Evolutionary conservation across 2,888 invertebrate species (phyloP).

Genomic region (Callimorpha dominula): DNA sequence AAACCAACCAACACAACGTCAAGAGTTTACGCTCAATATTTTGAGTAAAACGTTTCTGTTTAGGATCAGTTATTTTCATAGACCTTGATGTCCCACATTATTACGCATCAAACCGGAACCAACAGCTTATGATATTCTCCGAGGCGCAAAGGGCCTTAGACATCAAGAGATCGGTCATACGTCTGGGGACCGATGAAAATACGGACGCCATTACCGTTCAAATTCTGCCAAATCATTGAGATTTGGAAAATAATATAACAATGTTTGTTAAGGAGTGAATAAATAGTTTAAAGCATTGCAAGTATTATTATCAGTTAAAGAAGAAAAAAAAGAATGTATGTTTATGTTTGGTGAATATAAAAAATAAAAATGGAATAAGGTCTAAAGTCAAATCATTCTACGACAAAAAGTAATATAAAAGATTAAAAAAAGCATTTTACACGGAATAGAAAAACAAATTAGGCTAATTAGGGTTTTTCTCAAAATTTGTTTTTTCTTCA

Average conservation of each 20-base stretch:
- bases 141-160: conserved; percentile 12
- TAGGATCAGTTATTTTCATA: background rate
- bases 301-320: background rate
- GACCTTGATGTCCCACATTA: conserved; percentile 9
- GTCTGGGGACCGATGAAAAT: conserved; percentile 16
- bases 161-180: conserved; percentile 14
- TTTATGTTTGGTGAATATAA: background rate
- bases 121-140: conserved; percentile 11
- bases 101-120: conserved; percentile 8
- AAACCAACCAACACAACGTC: background rate
- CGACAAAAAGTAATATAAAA: too few species aligned
- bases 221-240: conserved; percentile 10
- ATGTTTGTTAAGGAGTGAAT: background rate
- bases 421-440: too few species aligned
- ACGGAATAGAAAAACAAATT: too few species aligned
- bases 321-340: background rate
- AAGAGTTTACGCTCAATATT: background rate
- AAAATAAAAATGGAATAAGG: background rate
- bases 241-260: background rate
- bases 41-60: background rate
- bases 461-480: too few species aligned
- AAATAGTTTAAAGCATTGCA: background rate
- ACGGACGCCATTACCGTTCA: conserved; percentile 8
- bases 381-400: too few species aligned
- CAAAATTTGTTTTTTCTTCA: too few species aligned